Percentiles rank a stretch among this genome's conserved stretches.
Conservation (phyloP, 2,888 invertebrate species). For the Eupithecia subfuscata region DNA sequence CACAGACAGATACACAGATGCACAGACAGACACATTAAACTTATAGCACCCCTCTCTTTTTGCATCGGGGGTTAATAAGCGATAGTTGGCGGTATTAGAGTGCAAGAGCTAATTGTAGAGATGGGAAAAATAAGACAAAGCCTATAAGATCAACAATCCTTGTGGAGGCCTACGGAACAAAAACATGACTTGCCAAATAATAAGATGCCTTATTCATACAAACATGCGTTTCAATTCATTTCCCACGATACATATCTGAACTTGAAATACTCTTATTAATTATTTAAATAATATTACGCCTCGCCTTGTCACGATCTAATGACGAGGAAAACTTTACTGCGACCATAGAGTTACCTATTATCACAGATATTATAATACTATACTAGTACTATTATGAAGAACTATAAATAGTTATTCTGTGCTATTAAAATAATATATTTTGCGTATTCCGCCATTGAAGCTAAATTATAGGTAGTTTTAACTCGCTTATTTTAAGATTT, state of each 20-base stretch:
- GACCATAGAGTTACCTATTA: background rate
- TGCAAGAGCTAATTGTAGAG: too few species aligned
- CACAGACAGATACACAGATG: too few species aligned
- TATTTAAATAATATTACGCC: slow-evolving; percentile 52
- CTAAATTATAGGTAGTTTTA: too few species aligned
- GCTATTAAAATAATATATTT: too few species aligned
- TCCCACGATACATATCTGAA: slow-evolving; percentile 59
- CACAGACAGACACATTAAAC: too few species aligned
- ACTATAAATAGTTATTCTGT: background rate
- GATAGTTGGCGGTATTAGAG: too few species aligned
- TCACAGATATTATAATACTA: too few species aligned
- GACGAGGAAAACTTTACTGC: slow-evolving; percentile 35
- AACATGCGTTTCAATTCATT: slow-evolving; percentile 37
- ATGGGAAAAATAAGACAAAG: background rate
- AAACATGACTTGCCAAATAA: slow-evolving; percentile 2
- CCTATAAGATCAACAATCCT: background rate
- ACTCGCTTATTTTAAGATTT: too few species aligned
- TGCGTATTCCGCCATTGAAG: too few species aligned
- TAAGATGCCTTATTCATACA: background rate
- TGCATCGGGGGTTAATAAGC: too few species aligned
- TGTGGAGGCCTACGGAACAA: background rate
- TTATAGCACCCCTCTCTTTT: too few species aligned
- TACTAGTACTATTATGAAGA: background rate
- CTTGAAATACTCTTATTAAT: slow-evolving; percentile 58
- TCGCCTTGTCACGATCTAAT: slow-evolving; percentile 57